Percentiles rank a stretch among this genome's conserved stretches.
phyloP scores from a whole-genome alignment of 2,888 invertebrate species.

The Stenichneumon culpator region DNA sequence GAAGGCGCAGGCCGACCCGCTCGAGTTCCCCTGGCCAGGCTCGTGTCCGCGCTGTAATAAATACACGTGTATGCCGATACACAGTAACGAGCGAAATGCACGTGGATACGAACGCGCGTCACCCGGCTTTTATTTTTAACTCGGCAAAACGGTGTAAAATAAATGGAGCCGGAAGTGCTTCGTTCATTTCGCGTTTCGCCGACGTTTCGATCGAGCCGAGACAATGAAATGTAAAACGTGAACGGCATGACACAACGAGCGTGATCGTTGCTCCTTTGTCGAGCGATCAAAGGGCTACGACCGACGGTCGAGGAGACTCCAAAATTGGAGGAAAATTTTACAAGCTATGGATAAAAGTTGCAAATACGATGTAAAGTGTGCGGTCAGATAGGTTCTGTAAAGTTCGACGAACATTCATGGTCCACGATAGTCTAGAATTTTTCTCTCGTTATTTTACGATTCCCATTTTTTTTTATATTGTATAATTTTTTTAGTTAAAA shows the following conservation, averaged over 20 bases:
- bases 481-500: too few species aligned
- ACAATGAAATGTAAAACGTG: constrained; percentile 27
- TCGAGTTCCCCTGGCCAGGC: constrained; percentile 53
- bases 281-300: background rate
- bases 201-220: constrained; percentile 34
- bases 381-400: background rate
- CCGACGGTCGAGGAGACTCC: background rate
- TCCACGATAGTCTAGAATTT: background rate
- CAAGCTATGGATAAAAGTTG: background rate
- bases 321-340: background rate
- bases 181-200: constrained; percentile 40
- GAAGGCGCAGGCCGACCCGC: constrained; percentile 54
- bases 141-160: constrained; percentile 38
- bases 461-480: too few species aligned
- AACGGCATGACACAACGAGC: constrained; percentile 13
- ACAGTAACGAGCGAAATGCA: constrained; percentile 48
- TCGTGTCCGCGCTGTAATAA: constrained; percentile 53
- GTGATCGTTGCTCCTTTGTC: constrained; percentile 21
- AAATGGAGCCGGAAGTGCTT: constrained; percentile 53
- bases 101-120: constrained; percentile 20
- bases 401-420: background rate
- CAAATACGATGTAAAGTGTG: background rate
- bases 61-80: constrained; percentile 43
- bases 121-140: constrained; percentile 51
- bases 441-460: too few species aligned